phyloP scores from a whole-genome alignment of 1,140 invertebrate genomes.

The Camponotus pennsylvanicus region DNA sequence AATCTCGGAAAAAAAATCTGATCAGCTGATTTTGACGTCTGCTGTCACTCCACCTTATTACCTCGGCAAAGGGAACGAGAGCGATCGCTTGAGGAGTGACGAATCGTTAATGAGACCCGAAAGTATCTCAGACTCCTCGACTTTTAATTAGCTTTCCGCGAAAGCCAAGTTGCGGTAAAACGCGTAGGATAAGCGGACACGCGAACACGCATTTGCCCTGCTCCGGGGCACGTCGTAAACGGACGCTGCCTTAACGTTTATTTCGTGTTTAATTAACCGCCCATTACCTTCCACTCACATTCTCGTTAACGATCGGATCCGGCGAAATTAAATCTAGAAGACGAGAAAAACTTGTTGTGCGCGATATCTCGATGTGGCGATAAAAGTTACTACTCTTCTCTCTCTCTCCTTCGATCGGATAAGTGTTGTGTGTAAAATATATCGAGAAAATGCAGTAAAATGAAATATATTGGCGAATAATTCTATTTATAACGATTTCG shows the following conservation, averaged over 20 bases:
- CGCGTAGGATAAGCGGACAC: constrained; percentile 45
- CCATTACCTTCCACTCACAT: constrained; percentile 69
- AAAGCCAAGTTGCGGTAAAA: constrained; percentile 52
- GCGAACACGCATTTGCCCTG: constrained; percentile 58
- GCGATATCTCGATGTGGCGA: background rate
- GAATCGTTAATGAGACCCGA: constrained; percentile 79
- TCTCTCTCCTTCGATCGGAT: background rate
- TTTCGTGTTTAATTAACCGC: constrained; percentile 80
- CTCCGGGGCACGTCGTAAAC: constrained; percentile 39
- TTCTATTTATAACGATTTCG: background rate
- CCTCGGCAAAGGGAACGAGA: constrained; percentile 25
- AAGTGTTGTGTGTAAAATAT: background rate
- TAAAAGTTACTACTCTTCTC: background rate
- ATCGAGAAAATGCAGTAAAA: background rate
- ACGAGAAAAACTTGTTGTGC: background rate
- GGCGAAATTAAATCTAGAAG: constrained; percentile 50
- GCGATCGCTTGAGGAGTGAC: constrained; percentile 69
- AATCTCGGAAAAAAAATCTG: background rate
- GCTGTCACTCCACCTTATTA: constrained; percentile 56
- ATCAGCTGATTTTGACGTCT: background rate
- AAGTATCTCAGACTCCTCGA: constrained; percentile 56
- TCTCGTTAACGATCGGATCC: constrained; percentile 58
- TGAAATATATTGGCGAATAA: background rate
- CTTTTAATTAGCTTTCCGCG: constrained; percentile 72
- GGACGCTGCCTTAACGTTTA: constrained; percentile 72